Conservation (phyloP, 1,140 invertebrate genomes). For the Drosophila biarmipes region DNA sequence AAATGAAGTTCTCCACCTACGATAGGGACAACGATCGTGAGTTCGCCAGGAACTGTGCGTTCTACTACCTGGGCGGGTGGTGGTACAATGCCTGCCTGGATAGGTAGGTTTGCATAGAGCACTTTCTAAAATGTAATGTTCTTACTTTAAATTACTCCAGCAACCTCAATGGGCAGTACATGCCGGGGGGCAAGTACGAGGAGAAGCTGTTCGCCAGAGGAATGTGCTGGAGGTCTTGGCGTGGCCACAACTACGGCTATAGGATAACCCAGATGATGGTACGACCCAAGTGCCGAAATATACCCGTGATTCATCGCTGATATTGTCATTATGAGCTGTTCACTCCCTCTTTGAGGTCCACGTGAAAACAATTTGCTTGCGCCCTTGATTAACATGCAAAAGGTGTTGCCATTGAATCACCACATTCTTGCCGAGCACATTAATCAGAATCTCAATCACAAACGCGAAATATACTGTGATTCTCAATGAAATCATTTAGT, state of each 20-base stretch:
- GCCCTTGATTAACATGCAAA: constrained; percentile 38
- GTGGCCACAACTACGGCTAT: constrained; percentile 67
- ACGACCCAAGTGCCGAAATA: constrained; percentile 57
- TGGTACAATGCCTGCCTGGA: constrained; percentile 86
- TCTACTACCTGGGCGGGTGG: constrained; percentile 87
- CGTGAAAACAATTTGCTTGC: constrained; percentile 28
- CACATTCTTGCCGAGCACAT: constrained; percentile 9
- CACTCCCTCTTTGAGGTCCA: constrained; percentile 18
- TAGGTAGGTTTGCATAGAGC: constrained; percentile 31
- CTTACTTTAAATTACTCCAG: not conserved
- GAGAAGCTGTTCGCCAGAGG: constrained; percentile 62
- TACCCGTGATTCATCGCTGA: constrained; percentile 25
- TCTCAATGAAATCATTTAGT: constrained; percentile 23
- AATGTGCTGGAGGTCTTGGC: constrained; percentile 74
- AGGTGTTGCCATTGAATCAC: constrained; percentile 40
- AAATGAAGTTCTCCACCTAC: constrained; percentile 54
- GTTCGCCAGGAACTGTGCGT: constrained; percentile 88
- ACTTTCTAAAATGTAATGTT: not conserved
- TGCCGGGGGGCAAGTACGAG: constrained; percentile 59
- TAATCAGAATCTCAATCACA: constrained; percentile 9
- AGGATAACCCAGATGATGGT: constrained; percentile 69
- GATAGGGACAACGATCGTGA: constrained; percentile 88
- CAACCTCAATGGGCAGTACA: constrained; percentile 67
- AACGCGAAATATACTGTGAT: constrained; percentile 11
- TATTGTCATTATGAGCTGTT: constrained; percentile 1